Evolutionary conservation across 2,888 invertebrate genomes (phyloP), one percentile per base, ranked within the genome.

Genomic region (Nephrotoma flavescens): DNA sequence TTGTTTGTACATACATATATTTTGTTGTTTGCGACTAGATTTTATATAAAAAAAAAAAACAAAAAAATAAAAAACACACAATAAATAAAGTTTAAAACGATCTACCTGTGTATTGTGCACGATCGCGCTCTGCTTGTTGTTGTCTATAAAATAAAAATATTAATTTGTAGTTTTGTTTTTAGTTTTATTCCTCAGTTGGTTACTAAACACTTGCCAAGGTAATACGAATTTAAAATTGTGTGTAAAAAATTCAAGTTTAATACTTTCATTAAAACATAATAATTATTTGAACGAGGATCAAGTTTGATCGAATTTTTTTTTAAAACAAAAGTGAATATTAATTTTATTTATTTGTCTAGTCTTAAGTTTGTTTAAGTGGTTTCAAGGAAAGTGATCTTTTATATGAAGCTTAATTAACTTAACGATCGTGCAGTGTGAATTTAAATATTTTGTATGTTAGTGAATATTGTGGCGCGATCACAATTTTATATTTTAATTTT

Each of bases 141-240:
- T 42, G 84, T 83, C 41, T 83, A 15, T 19, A 6, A 11, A 83
- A n/a, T 12, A 41, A 84, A 31, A 31, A 31, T 31, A 31, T 47
- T 31, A 31, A 71, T 71, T 71, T 71, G 71, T 71, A 71, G 71
- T 71, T 71, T 71, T 71, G 71, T 31, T 71, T 71, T 71, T 31
- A 71, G 71, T 84, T 84, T 84, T 84, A 15, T 84, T 84, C 41
- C 19, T 84, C 84, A 84, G 84, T 84, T 42, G 42, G 9, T 19
- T 84, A 84, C 41, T 84, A 84, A 84, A 84, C 84, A 42, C 42
- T 84, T 42, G 84, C 84, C 84, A 84, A 84, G 84, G 84, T 84
- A 42, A 84, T 42, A 84, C 84, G 15, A 42, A 84, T n/a, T 42
- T n/a, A 6, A 57, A 57, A 15, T 15, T n/a, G 52, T 7, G n/a